phyloP scores from a whole-genome alignment of 1,140 invertebrate species.

The Seison nebaliae region DNA sequence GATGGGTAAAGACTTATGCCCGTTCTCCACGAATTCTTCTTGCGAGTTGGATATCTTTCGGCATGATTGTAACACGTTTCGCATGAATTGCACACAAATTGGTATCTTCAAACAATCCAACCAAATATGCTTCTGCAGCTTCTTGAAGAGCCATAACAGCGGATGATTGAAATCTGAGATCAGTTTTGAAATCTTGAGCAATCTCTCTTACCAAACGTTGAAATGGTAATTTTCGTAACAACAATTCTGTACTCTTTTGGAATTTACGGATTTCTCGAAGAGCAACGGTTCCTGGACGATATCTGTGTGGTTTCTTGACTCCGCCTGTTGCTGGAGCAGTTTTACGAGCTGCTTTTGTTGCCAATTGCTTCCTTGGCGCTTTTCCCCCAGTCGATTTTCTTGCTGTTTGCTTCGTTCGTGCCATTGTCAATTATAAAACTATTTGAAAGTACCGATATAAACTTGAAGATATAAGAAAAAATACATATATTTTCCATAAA shows the following conservation, averaged over 20 bases:
- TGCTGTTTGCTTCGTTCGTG: conserved; percentile 57
- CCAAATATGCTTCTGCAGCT: conserved; percentile 60
- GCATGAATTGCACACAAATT: conserved; percentile 77
- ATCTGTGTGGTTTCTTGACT: conserved; percentile 33
- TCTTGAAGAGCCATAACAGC: conserved; percentile 36
- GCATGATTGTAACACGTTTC: conserved; percentile 78
- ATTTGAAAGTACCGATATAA: too few relatives aligned
- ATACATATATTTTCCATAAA: neutral
- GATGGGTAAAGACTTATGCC: too few relatives aligned
- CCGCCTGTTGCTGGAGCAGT: conserved; percentile 33
- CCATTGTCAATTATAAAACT: conserved; percentile 12
- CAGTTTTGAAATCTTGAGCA: conserved; percentile 45
- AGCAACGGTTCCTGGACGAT: conserved; percentile 49
- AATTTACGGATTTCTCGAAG: conserved; percentile 57
- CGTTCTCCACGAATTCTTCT: conserved; percentile 23
- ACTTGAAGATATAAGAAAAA: too few relatives aligned
- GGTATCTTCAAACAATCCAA: conserved; percentile 62
- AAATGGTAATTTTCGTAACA: conserved; percentile 55
- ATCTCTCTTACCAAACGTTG: conserved; percentile 58
- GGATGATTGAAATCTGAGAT: conserved; percentile 33
- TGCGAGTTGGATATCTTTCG: conserved; percentile 57
- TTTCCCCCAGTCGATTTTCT: conserved; percentile 35
- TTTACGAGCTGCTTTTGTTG: conserved; percentile 38
- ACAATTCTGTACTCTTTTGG: conserved; percentile 51
- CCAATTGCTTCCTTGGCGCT: conserved; percentile 31